Evolutionary conservation across 2,113 vertebrate species (phyloP).

Genomic region (Sula dactylatra): DNA sequence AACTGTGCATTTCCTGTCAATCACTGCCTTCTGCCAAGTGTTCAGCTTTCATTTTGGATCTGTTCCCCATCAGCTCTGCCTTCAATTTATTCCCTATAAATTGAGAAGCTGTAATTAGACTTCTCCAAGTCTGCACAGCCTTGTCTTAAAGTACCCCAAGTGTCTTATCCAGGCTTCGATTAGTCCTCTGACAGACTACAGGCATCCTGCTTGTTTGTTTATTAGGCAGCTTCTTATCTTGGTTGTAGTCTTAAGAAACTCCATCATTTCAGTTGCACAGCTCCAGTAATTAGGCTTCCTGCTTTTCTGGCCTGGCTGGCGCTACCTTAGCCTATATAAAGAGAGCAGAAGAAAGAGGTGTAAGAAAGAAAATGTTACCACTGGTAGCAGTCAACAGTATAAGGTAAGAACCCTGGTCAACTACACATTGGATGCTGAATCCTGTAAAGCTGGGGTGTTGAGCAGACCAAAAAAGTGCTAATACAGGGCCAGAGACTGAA

Average conservation of each 20-base stretch:
- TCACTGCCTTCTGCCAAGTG: neutral
- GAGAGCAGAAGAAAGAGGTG: neutral
- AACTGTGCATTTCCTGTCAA: neutral
- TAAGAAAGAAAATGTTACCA: neutral
- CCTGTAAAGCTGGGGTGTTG: neutral
- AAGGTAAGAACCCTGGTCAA: neutral
- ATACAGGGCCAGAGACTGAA: neutral
- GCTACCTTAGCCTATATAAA: neutral
- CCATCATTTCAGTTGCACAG: neutral
- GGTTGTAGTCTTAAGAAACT: neutral
- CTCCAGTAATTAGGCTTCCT: neutral
- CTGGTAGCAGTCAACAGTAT: neutral
- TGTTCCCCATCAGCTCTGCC: neutral
- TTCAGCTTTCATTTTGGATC: neutral
- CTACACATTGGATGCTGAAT: rapidly evolving
- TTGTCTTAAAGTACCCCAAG: neutral
- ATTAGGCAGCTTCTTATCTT: neutral
- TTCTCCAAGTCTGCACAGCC: neutral
- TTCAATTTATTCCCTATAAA: neutral
- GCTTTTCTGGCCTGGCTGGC: neutral
- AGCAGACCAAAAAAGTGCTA: neutral
- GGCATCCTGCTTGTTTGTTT: neutral
- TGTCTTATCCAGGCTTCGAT: neutral
- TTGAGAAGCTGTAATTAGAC: neutral
- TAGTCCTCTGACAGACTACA: neutral